A percentile compares a stretch with the other conserved stretches of the same genome.
Conservation (phyloP, 2,888 invertebrate species). For the Nymphalis c-album region DNA sequence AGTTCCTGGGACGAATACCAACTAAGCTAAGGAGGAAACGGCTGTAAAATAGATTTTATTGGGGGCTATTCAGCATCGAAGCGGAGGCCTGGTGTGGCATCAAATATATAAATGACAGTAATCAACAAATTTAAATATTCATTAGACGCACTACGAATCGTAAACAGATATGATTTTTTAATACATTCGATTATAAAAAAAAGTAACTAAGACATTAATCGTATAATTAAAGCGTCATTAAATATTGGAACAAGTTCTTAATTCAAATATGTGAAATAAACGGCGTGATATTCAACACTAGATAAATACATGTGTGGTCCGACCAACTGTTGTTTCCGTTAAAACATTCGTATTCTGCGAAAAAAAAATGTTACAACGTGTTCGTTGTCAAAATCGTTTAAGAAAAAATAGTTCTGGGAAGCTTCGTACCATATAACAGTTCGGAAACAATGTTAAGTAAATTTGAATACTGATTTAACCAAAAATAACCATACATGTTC, state of each 20-base stretch:
- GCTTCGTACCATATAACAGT: background rate
- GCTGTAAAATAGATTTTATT: conserved; percentile 75
- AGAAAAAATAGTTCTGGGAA: conserved; percentile 22
- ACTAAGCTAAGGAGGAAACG: conserved; percentile 71
- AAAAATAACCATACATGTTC: too few relatives aligned
- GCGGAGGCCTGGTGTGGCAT: conserved; percentile 11
- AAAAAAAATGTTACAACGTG: conserved; percentile 39
- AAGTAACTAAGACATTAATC: background rate
- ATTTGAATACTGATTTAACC: too few relatives aligned
- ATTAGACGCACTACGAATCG: conserved; percentile 1
- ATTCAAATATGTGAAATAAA: conserved; percentile 39
- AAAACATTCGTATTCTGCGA: conserved; percentile 42
- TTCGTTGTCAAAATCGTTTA: conserved; percentile 36
- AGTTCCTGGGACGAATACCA: conserved; percentile 75
- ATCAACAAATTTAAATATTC: conserved; percentile 12
- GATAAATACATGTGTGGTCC: conserved; percentile 53
- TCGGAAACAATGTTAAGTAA: background rate
- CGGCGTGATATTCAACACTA: conserved; percentile 44
- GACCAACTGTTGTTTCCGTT: conserved; percentile 43
- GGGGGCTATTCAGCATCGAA: conserved; percentile 54
- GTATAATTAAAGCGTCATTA: background rate
- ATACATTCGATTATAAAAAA: conserved; percentile 1
- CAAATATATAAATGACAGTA: conserved; percentile 16
- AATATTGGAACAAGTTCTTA: background rate
- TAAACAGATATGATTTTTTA: background rate